Percentiles rank a stretch among this genome's conserved stretches.
These are phyloP conservation scores for Pimpla rufipes DNA, from an alignment of 2,888 invertebrate genomes.

Conservation along the genomic window DNA sequence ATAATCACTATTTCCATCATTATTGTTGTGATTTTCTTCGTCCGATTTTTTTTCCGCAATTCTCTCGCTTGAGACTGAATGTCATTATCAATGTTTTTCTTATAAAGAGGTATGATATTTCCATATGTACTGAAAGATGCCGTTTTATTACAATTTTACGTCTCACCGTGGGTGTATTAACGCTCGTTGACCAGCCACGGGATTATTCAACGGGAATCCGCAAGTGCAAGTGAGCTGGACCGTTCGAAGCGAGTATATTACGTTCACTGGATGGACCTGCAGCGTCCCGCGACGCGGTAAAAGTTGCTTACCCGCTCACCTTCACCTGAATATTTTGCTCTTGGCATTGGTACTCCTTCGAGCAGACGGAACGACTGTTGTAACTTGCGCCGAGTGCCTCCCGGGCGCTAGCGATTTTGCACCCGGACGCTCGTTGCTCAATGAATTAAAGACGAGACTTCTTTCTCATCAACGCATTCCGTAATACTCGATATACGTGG, in stretches of 20 bases:
- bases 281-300: slow-evolving; percentile 69
- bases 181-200: not conserved
- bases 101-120: not conserved
- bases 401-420: not conserved
- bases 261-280: slow-evolving; percentile 44
- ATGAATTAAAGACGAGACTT: slow-evolving; percentile 4
- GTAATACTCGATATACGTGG: not conserved
- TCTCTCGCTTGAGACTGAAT: not conserved
- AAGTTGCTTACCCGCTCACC: slow-evolving; percentile 81
- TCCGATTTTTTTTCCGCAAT: not conserved
- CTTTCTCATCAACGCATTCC: not conserved
- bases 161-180: slow-evolving; percentile 44
- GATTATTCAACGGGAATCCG: slow-evolving; percentile 38
- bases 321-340: slow-evolving; percentile 77
- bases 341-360: slow-evolving; percentile 75
- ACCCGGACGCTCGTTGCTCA: not conserved
- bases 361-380: not conserved
- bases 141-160: slow-evolving; percentile 8
- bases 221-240: slow-evolving; percentile 34
- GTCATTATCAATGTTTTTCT: not conserved
- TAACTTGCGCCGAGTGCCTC: slow-evolving; percentile 8
- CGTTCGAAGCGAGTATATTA: slow-evolving; percentile 29
- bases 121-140: not conserved
- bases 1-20: too few relatives aligned
- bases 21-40: not conserved